Base-by-base conservation (phyloP, 2,113 vertebrate species). In the Pampusana beccarii region DNA sequence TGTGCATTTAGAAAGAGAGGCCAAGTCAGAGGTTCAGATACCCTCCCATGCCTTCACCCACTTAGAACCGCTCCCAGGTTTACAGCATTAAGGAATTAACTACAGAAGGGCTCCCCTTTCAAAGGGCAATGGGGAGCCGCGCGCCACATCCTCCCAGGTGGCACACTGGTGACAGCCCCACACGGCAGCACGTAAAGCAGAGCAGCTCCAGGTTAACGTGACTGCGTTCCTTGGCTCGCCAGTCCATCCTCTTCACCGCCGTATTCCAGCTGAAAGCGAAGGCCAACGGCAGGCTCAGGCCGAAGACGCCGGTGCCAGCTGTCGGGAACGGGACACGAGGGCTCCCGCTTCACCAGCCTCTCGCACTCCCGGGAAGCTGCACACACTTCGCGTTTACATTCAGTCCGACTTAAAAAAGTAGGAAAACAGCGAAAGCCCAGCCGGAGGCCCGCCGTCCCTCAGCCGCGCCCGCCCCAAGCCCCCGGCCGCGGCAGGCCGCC, bases 151-250 rank as follows among this genome's bases (percentile, higher is more conserved):
- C 3, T 7, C 26, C 3, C 23, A 4, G 58, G 18, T 1, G n/a
- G 2, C 2, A 0, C 2, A 1, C 5, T 0, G 46, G 6, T 0
- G 4, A 1, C n/a, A 8, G 36, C 28, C 67, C 0, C 67, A 0
- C 56, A 5, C 0, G 31, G 70, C 60, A 7, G 1, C 9, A 2
- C 36, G 5, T 0, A 0, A 0, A 21, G 60, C 7, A 1, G 53
- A 1, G 38, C 31, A 9, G 25, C 3, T 13, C 18, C 16, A 1
- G 5, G 21, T 3, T 1, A 15, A 17, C 23, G 3, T 0, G 10
- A 2, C 28, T 11, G n/a, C 82, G 1, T 2, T 0, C 1, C 54
- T 1, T 0, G 16, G 26, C 28, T 10, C 29, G 28, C 65, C 82
- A 0, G 6, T 0, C 67, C 53, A 1, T 8, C 40, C 56, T 6